Evolutionary conservation across 2,888 invertebrate genomes (phyloP), one percentile per base, ranked within the genome.

Genomic region (Meiosimyza decipiens): DNA sequence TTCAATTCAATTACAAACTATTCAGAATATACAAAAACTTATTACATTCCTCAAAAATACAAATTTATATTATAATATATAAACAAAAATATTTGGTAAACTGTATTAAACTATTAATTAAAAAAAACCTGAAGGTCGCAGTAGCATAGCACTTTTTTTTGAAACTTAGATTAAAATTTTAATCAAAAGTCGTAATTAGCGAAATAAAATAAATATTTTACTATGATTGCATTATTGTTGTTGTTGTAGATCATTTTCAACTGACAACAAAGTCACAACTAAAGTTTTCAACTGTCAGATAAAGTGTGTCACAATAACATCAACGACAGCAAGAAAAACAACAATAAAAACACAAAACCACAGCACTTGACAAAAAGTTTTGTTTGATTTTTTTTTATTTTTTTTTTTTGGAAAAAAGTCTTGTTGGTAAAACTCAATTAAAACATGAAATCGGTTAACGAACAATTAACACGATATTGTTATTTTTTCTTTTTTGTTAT

Each of bases 341-440:
- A 55, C 2, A 18, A 15, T n/a, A 13, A 18, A 55, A 55, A 55
- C n/a, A 40, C 55, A 55, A 15, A 22, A 54, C 65, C 40, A 47
- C 52, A 54, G 63, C 55, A 63, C 54, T 55, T 63, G 59, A 68
- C 12, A 16, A 28, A 51, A 52, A 16, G 55, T 68, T 54, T 22
- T 22, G 22, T 22, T 22, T 22, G 22, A 2, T 13, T 59, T 60
- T 62, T 47, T 71, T 65, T 71, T 52, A 63, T 22, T 18, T 3
- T 52, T n/a, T 12, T 2, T n/a, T n/a, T 12, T 51, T 1, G n/a
- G n/a, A n/a, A n/a, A n/a, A 22, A 22, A 22, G 1, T 22, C 22
- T 13, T 18, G 54, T 18, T 68, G 52, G 55, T 63, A 49, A 72
- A 59, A 55, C 22, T 55, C 55, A 55, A 55, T 55, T 55, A 22